These are phyloP conservation scores for Heteractis magnifica DNA, from an alignment of 92 coral and sea anemone species.

Conservation along the genomic window DNA sequence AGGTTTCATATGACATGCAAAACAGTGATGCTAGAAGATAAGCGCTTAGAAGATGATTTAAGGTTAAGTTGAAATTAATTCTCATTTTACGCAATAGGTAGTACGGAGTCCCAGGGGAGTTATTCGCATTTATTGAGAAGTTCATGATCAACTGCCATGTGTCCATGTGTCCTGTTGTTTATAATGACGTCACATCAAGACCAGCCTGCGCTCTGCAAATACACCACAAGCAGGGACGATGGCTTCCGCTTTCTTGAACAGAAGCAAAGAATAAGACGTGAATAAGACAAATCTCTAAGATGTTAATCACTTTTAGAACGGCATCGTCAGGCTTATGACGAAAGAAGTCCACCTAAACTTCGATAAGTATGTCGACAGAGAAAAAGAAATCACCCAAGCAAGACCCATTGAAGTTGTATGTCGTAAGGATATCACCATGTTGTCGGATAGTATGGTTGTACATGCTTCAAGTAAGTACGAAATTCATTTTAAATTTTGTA, in stretches of 20 bases:
- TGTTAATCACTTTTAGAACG: neutral
- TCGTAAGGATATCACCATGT: conserved; percentile 90
- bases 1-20: too few relatives aligned
- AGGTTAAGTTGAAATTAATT: too few relatives aligned
- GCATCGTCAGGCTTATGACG: neutral
- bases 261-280: neutral
- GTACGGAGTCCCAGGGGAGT: neutral
- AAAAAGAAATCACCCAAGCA: conserved; percentile 9
- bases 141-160: neutral
- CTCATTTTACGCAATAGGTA: neutral
- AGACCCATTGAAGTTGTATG: conserved; percentile 59
- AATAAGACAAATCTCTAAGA: neutral
- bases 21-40: too few relatives aligned
- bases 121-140: neutral
- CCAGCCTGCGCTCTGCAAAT: neutral
- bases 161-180: neutral
- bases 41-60: too few relatives aligned
- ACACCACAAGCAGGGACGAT: neutral
- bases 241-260: neutral
- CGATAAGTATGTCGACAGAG: conserved; percentile 7
- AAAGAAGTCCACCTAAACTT: neutral
- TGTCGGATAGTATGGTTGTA: conserved; percentile 86
- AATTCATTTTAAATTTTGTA: neutral
- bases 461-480: conserved; percentile 65
- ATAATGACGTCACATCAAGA: neutral